Conservation (phyloP, 2,113 vertebrate genomes). For the Pica pica region DNA sequence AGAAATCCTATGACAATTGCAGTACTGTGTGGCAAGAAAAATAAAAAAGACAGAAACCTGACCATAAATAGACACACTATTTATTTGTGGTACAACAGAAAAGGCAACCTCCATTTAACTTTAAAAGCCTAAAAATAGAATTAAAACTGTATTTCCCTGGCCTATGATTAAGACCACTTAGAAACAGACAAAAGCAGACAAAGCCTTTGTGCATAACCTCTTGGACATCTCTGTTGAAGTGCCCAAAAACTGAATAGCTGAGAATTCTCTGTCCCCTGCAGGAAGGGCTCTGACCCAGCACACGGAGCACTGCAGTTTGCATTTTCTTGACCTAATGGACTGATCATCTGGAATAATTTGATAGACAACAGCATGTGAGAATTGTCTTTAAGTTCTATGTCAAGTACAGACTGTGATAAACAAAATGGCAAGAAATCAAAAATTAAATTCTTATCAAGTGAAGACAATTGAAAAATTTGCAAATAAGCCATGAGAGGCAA, state of each 20-base stretch:
- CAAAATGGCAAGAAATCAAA: constrained; percentile 4
- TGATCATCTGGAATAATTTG: background rate
- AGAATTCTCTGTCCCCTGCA: background rate
- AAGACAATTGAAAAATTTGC: background rate
- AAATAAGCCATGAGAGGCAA: background rate
- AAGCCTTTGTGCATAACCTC: background rate
- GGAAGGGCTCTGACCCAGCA: background rate
- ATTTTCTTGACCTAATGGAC: background rate
- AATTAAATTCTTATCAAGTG: background rate
- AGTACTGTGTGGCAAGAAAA: background rate
- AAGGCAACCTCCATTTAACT: background rate
- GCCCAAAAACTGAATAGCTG: background rate
- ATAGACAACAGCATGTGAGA: background rate
- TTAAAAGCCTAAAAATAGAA: background rate
- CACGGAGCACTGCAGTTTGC: background rate
- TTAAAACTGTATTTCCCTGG: background rate
- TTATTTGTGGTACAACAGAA: background rate
- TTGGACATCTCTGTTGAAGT: background rate
- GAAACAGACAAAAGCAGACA: background rate
- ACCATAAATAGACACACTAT: background rate
- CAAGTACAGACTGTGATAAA: background rate
- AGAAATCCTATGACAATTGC: background rate
- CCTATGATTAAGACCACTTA: background rate
- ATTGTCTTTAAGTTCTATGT: background rate
- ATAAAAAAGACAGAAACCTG: background rate